These are phyloP conservation scores for Bugula neritina DNA, from an alignment of 2,888 invertebrate species.

Conservation along the genomic window DNA sequence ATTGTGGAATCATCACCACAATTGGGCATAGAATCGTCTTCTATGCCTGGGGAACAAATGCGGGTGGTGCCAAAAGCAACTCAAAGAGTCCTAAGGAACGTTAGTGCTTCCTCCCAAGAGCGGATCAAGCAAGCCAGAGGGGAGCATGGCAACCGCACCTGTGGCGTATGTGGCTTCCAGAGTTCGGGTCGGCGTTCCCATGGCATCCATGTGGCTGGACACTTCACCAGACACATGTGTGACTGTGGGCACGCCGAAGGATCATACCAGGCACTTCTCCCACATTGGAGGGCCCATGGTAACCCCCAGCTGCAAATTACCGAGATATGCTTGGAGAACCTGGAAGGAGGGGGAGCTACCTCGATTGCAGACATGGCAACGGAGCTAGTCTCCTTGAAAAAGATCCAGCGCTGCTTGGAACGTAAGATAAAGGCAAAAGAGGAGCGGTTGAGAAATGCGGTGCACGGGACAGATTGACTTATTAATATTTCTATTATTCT, in stretches of 20 bases:
- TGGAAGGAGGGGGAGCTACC: not conserved
- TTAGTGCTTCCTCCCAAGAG: not conserved
- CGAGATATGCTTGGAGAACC: no score
- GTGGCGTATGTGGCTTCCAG: not conserved
- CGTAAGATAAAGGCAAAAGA: not conserved
- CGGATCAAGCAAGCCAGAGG: not conserved
- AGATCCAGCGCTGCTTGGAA: not conserved
- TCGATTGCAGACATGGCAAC: not conserved
- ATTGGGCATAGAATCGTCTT: not conserved
- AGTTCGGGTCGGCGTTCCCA: not conserved
- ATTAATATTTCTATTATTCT: no score
- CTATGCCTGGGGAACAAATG: not conserved
- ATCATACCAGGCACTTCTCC: not conserved
- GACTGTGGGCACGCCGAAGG: not conserved
- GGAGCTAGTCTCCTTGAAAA: not conserved
- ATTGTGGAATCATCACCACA: not conserved
- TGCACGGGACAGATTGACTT: no score
- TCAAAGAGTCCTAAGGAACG: not conserved
- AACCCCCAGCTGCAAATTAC: no score
- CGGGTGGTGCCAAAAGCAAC: not conserved
- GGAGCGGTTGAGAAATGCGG: not conserved
- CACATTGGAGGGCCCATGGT: no score
- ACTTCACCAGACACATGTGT: not conserved
- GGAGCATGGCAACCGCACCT: not conserved
- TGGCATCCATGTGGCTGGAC: not conserved